These are phyloP conservation scores for Heterochromis multidens DNA, from an alignment of 2,113 vertebrate genomes.

Conservation along the genomic window DNA sequence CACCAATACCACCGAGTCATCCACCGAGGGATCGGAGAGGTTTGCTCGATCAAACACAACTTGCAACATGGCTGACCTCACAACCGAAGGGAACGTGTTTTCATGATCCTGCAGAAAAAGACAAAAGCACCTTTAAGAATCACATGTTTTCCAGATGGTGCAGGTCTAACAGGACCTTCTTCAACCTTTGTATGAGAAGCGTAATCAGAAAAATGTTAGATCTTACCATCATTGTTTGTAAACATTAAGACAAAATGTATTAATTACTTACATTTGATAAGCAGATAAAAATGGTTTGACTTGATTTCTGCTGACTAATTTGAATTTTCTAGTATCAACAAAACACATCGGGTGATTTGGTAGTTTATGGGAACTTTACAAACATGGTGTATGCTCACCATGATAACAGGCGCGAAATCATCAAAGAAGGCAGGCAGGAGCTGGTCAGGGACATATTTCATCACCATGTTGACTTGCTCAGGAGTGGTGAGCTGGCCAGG, in stretches of 20 bases:
- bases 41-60: conserved; percentile 68
- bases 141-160: neutral
- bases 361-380: neutral
- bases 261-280: neutral
- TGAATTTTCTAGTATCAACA: neutral
- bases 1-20: conserved; percentile 18
- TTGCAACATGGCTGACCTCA: conserved; percentile 65
- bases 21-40: conserved; percentile 45
- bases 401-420: conserved; percentile 32
- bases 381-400: conserved; percentile 27
- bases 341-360: neutral
- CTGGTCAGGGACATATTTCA: conserved; percentile 38
- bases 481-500: conserved; percentile 53
- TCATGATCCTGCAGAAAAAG: conserved; percentile 18
- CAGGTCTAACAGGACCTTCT: neutral
- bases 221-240: neutral
- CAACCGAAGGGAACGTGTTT: neutral
- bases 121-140: neutral
- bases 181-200: neutral
- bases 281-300: neutral
- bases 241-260: neutral
- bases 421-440: conserved; percentile 55
- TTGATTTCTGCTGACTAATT: neutral
- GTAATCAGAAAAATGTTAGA: neutral
- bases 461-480: conserved; percentile 50